Conservation (phyloP, 2,113 vertebrate genomes). For the Cervus canadensis region DNA sequence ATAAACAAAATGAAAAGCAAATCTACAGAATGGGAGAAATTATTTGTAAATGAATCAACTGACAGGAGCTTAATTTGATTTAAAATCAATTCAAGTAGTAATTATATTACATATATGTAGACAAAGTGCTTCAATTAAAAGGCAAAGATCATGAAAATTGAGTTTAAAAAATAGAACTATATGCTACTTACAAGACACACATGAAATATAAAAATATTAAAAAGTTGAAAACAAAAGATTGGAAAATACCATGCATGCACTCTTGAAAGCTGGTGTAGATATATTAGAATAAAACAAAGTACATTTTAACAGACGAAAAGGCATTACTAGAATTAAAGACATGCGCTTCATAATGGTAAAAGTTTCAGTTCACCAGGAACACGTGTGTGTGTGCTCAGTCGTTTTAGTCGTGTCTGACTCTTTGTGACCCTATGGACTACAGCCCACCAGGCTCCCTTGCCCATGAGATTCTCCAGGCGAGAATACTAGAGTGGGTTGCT, state of each 20-base stretch:
- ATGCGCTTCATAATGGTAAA: not conserved
- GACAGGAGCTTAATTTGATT: not conserved
- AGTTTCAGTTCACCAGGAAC: conserved; percentile 14
- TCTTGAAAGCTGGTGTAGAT: not conserved
- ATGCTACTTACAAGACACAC: not conserved
- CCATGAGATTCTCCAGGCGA: not conserved
- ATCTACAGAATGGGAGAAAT: not conserved
- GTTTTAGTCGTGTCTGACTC: fast-evolving
- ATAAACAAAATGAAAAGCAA: not conserved
- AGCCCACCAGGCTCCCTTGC: not conserved
- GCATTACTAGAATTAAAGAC: not conserved
- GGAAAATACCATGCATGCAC: not conserved
- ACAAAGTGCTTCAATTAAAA: not conserved
- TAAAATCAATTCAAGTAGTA: not conserved
- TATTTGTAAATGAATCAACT: not conserved
- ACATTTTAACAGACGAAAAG: not conserved
- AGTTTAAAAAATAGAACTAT: not conserved
- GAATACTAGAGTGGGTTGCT: not conserved
- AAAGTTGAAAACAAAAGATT: not conserved
- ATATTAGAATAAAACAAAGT: not conserved
- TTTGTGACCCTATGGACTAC: not conserved
- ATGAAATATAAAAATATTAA: not conserved
- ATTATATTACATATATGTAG: not conserved
- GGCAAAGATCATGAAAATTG: not conserved
- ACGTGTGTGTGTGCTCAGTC: not conserved